Evolutionary conservation across 1,140 invertebrate genomes (phyloP), one percentile per base, ranked within the genome.

Genomic region (Cotesia chilonis): DNA sequence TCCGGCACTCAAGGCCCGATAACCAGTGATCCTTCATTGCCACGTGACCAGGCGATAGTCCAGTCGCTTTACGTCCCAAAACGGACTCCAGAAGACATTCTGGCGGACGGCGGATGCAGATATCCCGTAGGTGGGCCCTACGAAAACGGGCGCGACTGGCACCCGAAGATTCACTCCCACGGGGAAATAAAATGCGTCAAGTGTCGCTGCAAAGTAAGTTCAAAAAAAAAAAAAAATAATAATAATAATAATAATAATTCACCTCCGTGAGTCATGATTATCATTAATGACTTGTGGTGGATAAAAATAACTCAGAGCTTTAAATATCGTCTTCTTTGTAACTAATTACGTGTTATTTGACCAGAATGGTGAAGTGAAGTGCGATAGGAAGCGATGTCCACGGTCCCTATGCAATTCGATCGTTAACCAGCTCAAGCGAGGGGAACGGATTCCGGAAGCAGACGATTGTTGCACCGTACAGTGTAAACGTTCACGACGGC

Each of bases 141-240:
- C 73, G 89, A 91, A 68, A 96, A 96, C 79, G 94, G 94, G 7
- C 91, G 92, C 77, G 93, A 95, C 80, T 96, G 94, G 90, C 94
- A 96, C 88, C 95, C 95, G 0, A 89, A 91, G 6, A 89, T 96
- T 66, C 92, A 92, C 78, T 93, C 92, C 7, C 92, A 95, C 76
- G 94, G 94, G 9, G 93, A 94, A 79, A 92, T 94, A 80, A 93
- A 94, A 81, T 96, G 95, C 82, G 91, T 96, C 77, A 94, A 92
- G 72, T 96, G 95, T 83, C 89, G 92, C 75, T 96, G 95, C 89
- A 94, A 95, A 89, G 95, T 96, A 87, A 90, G 10, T 28, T 28
- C 1, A 28, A 3, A 28, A 28, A 28, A 28, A 28, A 28, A 28
- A 28, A 28, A 9, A 54, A 60, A 70, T 14, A 14, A 14, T 14